These are phyloP conservation scores for Saccostrea glomerata DNA, from an alignment of 1,140 invertebrate species.

Conservation along the genomic window DNA sequence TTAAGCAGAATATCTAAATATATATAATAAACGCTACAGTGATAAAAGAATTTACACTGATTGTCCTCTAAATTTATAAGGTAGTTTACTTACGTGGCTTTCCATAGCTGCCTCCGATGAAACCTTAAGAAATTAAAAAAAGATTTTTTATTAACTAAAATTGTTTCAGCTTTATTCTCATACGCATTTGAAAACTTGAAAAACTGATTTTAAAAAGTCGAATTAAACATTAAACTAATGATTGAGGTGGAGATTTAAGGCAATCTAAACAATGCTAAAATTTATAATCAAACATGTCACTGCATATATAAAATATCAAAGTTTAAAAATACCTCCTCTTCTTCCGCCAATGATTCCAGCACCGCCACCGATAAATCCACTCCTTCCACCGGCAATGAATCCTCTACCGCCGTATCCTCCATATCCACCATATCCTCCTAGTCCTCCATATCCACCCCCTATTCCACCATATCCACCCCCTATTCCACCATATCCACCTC, in stretches of 20 bases:
- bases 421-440: background rate
- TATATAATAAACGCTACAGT: no score
- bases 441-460: background rate
- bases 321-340: background rate
- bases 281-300: no score
- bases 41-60: no score
- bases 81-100: conserved; percentile 15
- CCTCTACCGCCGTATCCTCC: background rate
- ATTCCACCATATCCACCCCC: background rate
- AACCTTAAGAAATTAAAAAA: background rate
- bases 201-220: no score
- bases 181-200: no score
- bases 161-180: no score
- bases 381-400: background rate
- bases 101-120: background rate
- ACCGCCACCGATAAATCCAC: background rate
- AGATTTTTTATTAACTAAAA: no score
- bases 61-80: no score
- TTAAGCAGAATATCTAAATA: no score
- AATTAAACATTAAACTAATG: no score
- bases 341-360: background rate
- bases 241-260: no score
- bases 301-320: background rate
- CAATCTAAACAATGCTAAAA: no score
- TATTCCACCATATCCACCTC: background rate